Conservation (phyloP, 2,888 invertebrate species). For the Epiblema foenella region DNA sequence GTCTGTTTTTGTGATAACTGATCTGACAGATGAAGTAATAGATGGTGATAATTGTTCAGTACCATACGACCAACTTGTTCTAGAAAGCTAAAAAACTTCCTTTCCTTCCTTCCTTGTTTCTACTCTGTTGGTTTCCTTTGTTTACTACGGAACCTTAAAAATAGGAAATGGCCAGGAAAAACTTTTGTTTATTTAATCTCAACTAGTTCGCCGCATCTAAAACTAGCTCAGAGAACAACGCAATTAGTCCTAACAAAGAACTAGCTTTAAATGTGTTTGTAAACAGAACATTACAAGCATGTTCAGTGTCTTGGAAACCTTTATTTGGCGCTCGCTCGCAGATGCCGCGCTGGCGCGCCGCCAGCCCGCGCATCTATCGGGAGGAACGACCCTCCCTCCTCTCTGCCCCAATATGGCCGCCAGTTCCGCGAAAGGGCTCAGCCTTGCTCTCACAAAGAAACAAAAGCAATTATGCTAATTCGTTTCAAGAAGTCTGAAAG, state of each 20-base stretch:
- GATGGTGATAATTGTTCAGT: too few species aligned
- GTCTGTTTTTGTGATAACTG: too few species aligned
- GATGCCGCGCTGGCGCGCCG: constrained; percentile 26
- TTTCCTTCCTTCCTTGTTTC: too few species aligned
- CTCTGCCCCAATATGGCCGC: constrained; percentile 54
- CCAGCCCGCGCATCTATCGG: constrained; percentile 42
- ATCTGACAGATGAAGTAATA: too few species aligned
- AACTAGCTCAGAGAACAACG: neutral
- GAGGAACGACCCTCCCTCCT: constrained; percentile 46
- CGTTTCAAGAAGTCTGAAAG: constrained; percentile 10
- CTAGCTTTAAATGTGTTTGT: constrained; percentile 25
- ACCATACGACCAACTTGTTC: too few species aligned
- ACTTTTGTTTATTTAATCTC: too few species aligned
- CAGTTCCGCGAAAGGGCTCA: constrained; percentile 21
- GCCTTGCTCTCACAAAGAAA: constrained; percentile 25
- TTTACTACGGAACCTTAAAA: too few species aligned
- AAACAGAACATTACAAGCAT: constrained; percentile 12
- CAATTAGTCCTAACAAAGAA: constrained; percentile 19
- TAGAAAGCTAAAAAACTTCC: too few species aligned
- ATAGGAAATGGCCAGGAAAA: too few species aligned
- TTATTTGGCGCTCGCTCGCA: constrained; percentile 13
- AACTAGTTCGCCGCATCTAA: neutral
- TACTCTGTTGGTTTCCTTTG: too few species aligned
- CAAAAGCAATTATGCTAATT: constrained; percentile 32
- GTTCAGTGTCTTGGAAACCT: constrained; percentile 10